Evolutionary conservation across 2,797 vertebrate species (phyloP).

Genomic region (Choloepus didactylus): DNA sequence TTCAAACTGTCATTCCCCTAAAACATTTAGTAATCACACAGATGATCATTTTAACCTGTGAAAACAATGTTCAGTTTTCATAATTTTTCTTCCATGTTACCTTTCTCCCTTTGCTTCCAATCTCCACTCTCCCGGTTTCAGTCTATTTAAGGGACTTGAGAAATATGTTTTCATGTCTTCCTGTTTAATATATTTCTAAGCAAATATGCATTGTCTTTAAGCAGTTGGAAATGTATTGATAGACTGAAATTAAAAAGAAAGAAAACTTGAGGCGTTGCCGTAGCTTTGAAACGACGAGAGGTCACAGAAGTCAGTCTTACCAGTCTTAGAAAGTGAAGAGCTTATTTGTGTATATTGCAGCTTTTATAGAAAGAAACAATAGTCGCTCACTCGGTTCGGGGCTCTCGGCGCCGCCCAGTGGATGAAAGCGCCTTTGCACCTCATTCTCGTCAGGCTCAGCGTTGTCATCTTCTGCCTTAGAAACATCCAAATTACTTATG

Average conservation of each 20-base stretch:
- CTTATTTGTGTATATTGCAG: slow-evolving; percentile 60
- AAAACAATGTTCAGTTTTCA: slow-evolving; percentile 35
- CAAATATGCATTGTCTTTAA: slow-evolving; percentile 19
- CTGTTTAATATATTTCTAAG: slow-evolving; percentile 21
- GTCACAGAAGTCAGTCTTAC: background rate
- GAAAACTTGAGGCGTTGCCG: background rate
- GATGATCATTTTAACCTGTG: slow-evolving; percentile 14
- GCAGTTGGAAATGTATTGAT: slow-evolving; percentile 38
- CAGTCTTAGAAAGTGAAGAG: slow-evolving; percentile 34
- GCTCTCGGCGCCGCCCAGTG: slow-evolving; percentile 88
- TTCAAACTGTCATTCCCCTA: slow-evolving; percentile 9
- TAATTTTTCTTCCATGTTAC: background rate
- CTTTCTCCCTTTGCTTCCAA: background rate
- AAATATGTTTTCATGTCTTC: slow-evolving; percentile 14
- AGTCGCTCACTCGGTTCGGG: slow-evolving; percentile 59
- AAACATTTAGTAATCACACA: background rate
- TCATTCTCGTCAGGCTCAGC: background rate
- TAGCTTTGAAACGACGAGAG: slow-evolving; percentile 42
- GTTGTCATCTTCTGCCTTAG: background rate
- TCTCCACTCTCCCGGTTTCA: background rate
- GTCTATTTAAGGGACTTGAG: slow-evolving; percentile 24
- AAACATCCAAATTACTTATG: slow-evolving; percentile 51
- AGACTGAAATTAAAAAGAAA: background rate
- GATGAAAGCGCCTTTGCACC: slow-evolving; percentile 78
- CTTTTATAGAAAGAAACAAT: slow-evolving; percentile 81